Conservation (phyloP, 2,888 invertebrate species). For the Thysanoteuthis rhombus region DNA sequence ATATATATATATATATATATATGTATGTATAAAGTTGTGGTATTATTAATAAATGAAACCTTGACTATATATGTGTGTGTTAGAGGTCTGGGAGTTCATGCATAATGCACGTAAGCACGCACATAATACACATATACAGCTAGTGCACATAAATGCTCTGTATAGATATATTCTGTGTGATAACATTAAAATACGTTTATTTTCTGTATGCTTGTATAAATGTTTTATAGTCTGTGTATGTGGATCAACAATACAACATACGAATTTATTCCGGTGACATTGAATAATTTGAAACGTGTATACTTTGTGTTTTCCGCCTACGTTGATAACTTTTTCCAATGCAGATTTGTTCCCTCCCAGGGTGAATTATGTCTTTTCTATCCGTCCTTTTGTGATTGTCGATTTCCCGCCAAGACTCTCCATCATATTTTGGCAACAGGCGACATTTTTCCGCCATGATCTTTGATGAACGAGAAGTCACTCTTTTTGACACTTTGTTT, state of each 20-base stretch:
- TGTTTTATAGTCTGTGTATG: not conserved
- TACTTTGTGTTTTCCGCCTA: not conserved
- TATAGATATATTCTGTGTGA: not conserved
- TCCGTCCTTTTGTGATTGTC: not conserved
- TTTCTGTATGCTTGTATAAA: not conserved
- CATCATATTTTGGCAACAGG: not conserved
- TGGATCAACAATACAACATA: not conserved
- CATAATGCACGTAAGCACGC: too few species aligned
- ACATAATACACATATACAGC: too few species aligned
- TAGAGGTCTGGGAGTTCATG: too few species aligned
- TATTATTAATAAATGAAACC: too few species aligned
- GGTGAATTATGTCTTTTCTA: not conserved
- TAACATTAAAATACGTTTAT: too few species aligned
- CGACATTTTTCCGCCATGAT: not conserved
- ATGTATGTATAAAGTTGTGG: too few species aligned
- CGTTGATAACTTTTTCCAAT: not conserved
- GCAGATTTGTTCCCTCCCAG: not conserved
- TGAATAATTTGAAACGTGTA: too few species aligned
- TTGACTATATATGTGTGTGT: too few species aligned
- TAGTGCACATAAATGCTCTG: too few species aligned
- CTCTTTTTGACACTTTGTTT: not conserved
- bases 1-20: too few species aligned
- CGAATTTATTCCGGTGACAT: not conserved
- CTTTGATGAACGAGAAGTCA: not conserved
- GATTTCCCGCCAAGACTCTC: not conserved